These are phyloP conservation scores for Crematogaster levior DNA, from an alignment of 2,888 invertebrate species.

Conservation along the genomic window DNA sequence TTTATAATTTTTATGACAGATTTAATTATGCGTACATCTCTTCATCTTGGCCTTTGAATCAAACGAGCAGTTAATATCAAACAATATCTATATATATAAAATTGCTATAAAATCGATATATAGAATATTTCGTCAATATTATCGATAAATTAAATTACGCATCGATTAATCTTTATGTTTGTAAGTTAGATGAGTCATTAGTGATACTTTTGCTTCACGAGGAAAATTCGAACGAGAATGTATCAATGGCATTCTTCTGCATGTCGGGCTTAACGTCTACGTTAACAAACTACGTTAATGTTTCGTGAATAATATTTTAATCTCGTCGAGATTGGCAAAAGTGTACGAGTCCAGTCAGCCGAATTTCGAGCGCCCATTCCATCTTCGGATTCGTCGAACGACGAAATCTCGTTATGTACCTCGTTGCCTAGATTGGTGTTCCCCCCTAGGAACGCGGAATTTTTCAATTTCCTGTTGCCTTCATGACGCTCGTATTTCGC, in stretches of 20 bases:
- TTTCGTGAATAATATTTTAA: not conserved
- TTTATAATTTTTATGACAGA: slow-evolving; percentile 3
- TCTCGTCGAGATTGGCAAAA: slow-evolving; percentile 37
- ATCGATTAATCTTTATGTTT: not conserved
- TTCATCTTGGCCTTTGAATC: not conserved
- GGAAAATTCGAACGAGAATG: not conserved
- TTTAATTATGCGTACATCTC: not conserved
- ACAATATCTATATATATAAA: too few relatives aligned
- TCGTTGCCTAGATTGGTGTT: slow-evolving; percentile 38
- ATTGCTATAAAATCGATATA: not conserved
- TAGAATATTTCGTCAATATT: not conserved
- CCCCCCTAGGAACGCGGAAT: slow-evolving; percentile 46
- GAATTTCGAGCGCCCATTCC: slow-evolving; percentile 28
- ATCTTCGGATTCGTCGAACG: slow-evolving; percentile 31
- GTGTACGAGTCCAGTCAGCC: slow-evolving; percentile 16
- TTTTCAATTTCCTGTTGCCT: slow-evolving; percentile 69
- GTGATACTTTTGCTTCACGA: not conserved
- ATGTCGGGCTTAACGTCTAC: not conserved
- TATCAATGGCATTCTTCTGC: not conserved
- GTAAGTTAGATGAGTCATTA: not conserved
- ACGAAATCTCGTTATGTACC: slow-evolving; percentile 39
- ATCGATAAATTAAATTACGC: not conserved
- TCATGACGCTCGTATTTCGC: slow-evolving; percentile 53
- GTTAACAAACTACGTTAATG: not conserved
- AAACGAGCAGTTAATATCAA: not conserved